Conservation (phyloP, 2,797 vertebrate species). For the Acipenser transmontanus region DNA sequence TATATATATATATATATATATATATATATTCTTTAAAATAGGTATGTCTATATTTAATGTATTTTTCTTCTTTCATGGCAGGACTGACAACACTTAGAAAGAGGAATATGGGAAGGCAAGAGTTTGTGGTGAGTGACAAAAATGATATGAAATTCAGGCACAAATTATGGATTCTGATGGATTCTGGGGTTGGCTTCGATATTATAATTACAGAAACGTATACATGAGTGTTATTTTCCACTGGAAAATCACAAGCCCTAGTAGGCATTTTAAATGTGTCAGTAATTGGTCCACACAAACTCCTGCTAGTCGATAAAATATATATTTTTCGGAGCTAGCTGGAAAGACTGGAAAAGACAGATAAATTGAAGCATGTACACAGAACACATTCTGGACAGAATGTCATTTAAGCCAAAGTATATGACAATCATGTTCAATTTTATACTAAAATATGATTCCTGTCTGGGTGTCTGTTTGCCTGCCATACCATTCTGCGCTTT, state of each 20-base stretch:
- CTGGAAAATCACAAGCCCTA: background rate
- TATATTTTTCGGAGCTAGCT: conserved; percentile 44
- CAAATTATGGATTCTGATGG: conserved; percentile 39
- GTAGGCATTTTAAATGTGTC: conserved; percentile 47
- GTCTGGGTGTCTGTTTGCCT: too few relatives aligned
- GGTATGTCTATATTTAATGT: conserved; percentile 6
- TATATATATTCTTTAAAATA: background rate
- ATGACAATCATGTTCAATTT: conserved; percentile 41
- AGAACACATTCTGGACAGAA: conserved; percentile 42
- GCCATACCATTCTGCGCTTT: too few relatives aligned
- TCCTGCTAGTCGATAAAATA: conserved; percentile 51
- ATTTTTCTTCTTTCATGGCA: background rate
- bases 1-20: too few relatives aligned
- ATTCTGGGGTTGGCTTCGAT: conserved; percentile 35
- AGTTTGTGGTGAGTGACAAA: conserved; percentile 26
- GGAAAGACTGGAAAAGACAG: conserved; percentile 45
- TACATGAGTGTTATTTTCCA: too few relatives aligned
- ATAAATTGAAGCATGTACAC: conserved; percentile 45
- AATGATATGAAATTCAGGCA: conserved; percentile 29
- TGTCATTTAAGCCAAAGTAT: conserved; percentile 52
- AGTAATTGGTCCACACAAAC: conserved; percentile 36
- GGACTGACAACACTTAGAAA: background rate
- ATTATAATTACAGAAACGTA: too few relatives aligned
- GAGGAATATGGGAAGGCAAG: conserved; percentile 15
- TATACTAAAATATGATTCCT: conserved; percentile 32